Percentiles rank a stretch among this genome's conserved stretches.
Conservation (phyloP, 2,113 vertebrate species). For the Phasianus colchicus region DNA sequence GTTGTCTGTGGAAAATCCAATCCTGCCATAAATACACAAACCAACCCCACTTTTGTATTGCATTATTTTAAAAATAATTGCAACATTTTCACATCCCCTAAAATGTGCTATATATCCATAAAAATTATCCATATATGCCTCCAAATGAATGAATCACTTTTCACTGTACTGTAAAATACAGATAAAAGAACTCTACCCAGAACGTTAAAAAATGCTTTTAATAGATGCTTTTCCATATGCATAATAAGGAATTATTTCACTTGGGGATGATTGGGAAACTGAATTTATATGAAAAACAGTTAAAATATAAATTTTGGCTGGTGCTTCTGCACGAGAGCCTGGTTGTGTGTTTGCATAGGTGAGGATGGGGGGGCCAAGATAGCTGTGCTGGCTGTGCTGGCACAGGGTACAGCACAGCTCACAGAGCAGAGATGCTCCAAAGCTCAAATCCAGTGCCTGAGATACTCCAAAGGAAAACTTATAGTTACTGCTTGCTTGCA, state of each 20-base stretch:
- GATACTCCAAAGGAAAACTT: background rate
- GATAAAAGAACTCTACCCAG: constrained; percentile 54
- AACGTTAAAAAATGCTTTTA: constrained; percentile 50
- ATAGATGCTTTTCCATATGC: constrained; percentile 8
- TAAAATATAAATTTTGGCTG: background rate
- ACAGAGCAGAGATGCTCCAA: background rate
- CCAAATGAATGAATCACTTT: constrained; percentile 58
- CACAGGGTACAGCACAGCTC: background rate
- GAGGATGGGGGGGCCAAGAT: background rate
- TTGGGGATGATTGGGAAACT: constrained; percentile 33
- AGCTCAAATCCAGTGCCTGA: background rate
- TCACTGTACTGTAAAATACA: constrained; percentile 46
- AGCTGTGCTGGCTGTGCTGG: background rate
- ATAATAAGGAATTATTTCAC: constrained; percentile 47
- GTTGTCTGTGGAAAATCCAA: constrained; percentile 52
- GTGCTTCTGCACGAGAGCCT: background rate
- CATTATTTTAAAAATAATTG: constrained; percentile 63
- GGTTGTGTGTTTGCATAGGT: background rate
- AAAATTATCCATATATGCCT: constrained; percentile 57
- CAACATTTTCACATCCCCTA: constrained; percentile 31
- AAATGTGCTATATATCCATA: constrained; percentile 45
- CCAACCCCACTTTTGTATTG: background rate
- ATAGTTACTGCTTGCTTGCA: background rate
- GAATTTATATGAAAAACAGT: constrained; percentile 27
- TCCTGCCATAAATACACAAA: constrained; percentile 41